Evolutionary conservation across 2,113 vertebrate genomes (phyloP).

Genomic region (Nettapus auritus): DNA sequence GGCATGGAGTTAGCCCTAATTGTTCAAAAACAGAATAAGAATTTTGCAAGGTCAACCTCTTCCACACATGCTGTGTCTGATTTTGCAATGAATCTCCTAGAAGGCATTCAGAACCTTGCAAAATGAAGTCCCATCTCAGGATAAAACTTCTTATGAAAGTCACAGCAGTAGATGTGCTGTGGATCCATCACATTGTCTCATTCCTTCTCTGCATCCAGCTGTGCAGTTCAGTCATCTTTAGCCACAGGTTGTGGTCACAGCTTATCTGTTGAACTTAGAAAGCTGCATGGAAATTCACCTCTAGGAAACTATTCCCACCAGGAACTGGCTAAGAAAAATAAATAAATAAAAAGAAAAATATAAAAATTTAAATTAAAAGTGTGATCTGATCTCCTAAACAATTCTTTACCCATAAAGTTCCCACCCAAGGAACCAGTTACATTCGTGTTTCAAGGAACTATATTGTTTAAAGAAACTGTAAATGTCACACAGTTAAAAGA

Average conservation of each 20-base stretch:
- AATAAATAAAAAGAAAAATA: not conserved
- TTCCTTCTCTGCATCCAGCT: not conserved
- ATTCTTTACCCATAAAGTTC: constrained; percentile 11
- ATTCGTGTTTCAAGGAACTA: constrained; percentile 31
- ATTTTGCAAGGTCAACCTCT: constrained; percentile 11
- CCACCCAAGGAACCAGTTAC: constrained; percentile 46
- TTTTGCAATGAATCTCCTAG: not conserved
- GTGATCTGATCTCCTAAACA: not conserved
- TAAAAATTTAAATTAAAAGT: not conserved
- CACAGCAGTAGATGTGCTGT: not conserved
- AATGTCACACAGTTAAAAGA: constrained; percentile 52
- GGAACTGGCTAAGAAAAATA: not conserved
- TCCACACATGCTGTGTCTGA: not conserved
- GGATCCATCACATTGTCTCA: not conserved
- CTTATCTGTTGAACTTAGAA: not conserved
- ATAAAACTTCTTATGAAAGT: not conserved
- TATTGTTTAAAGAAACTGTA: constrained; percentile 69
- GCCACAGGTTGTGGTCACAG: not conserved
- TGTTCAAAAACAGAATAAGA: constrained; percentile 26
- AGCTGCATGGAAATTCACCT: not conserved
- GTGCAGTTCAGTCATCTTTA: not conserved
- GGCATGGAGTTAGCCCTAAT: constrained; percentile 10
- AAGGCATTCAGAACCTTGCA: not conserved
- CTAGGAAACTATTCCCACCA: not conserved
- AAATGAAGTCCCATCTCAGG: not conserved